These are phyloP conservation scores for Sciurus carolinensis DNA, from an alignment of 2,797 vertebrate species.

Conservation along the genomic window DNA sequence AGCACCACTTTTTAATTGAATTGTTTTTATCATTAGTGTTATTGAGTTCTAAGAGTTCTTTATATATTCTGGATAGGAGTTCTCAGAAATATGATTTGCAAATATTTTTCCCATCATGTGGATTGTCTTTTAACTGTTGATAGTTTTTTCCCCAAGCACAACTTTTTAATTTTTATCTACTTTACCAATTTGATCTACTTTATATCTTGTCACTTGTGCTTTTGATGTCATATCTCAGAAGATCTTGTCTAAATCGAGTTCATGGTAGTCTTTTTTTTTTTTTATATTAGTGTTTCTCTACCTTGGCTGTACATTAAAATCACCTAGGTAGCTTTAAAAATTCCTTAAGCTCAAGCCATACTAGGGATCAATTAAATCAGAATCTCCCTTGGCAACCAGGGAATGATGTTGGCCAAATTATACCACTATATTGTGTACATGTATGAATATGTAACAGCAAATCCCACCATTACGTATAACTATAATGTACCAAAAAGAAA, in stretches of 20 bases:
- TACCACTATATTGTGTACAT: too few relatives aligned
- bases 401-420: too few relatives aligned
- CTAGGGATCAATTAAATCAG: background rate
- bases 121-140: conserved; percentile 5
- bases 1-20: background rate
- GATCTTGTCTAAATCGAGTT: background rate
- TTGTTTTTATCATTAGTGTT: conserved; percentile 11
- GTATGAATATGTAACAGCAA: too few relatives aligned
- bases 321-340: background rate
- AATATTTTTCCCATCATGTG: background rate
- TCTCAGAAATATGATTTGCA: background rate
- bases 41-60: background rate
- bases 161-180: conserved; percentile 16
- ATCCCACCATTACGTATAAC: too few relatives aligned
- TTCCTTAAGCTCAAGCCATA: background rate
- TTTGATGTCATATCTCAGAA: conserved; percentile 2
- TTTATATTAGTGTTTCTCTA: background rate
- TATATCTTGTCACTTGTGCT: background rate
- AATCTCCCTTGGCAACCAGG: background rate
- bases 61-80: background rate
- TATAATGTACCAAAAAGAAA: too few relatives aligned
- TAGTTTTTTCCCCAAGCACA: conserved; percentile 2
- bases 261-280: background rate
- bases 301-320: conserved; percentile 38
- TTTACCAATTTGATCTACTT: background rate